phyloP scores from a whole-genome alignment of 2,113 vertebrate genomes.

The Dasyprocta punctata region DNA sequence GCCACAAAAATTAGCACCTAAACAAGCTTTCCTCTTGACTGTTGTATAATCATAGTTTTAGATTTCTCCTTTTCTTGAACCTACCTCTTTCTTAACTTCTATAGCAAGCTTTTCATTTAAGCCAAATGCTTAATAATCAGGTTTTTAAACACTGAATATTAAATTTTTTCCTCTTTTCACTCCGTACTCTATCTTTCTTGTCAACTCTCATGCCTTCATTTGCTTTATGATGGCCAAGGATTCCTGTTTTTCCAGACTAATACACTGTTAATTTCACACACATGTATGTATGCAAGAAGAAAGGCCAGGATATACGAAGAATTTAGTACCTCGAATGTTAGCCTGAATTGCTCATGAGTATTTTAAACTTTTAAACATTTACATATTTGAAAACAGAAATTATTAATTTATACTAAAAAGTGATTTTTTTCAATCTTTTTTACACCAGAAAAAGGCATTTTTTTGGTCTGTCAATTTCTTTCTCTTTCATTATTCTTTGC shows the following conservation, averaged over 20 bases:
- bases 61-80: not conserved
- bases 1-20: not conserved
- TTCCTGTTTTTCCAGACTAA: not conserved
- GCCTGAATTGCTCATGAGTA: not conserved
- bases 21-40: not conserved
- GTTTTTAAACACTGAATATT: not conserved
- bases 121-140: not conserved
- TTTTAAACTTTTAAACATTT: conserved; percentile 4
- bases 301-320: not conserved
- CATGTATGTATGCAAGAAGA: not conserved
- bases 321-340: not conserved
- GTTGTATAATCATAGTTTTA: not conserved
- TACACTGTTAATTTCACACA: not conserved
- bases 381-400: not conserved
- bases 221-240: not conserved
- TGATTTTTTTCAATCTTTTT: not conserved
- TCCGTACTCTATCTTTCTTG: not conserved
- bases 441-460: not conserved
- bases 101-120: not conserved
- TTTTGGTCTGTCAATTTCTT: not conserved
- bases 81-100: not conserved
- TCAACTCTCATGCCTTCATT: not conserved
- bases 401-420: conserved; percentile 2
- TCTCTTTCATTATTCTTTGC: not conserved
- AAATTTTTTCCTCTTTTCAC: not conserved